phyloP scores from a whole-genome alignment of 2,113 vertebrate species.

The Labeo catla region DNA sequence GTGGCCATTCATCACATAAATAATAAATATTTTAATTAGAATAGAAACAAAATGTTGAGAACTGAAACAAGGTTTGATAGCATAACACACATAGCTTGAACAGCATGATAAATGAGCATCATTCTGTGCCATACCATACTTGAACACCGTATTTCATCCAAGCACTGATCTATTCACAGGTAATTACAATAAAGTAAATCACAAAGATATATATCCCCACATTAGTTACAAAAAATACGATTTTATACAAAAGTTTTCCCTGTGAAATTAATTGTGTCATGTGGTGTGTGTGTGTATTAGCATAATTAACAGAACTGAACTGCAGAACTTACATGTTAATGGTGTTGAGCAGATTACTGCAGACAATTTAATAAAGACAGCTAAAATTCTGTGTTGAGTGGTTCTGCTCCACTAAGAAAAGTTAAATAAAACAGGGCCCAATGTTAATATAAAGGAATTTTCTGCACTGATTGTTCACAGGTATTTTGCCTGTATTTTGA shows the following conservation, averaged over 20 bases:
- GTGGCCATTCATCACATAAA: constrained; percentile 8
- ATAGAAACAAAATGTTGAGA: background rate
- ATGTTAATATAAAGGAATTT: no score
- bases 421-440: background rate
- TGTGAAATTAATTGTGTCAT: background rate
- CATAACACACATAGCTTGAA: background rate
- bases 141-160: background rate
- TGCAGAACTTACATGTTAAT: background rate
- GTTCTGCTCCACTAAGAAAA: background rate
- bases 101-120: background rate
- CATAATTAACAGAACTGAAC: background rate
- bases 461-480: no score
- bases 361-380: background rate
- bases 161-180: background rate
- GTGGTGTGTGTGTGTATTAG: background rate
- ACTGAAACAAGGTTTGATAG: background rate
- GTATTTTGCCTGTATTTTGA: no score
- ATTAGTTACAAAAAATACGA: no score
- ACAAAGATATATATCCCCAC: no score
- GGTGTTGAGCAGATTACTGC: background rate
- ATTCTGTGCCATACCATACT: background rate
- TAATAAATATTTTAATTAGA: constrained; percentile 30
- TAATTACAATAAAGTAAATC: background rate
- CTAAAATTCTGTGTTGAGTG: background rate
- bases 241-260: background rate